Percentiles rank a stretch among this genome's conserved stretches.
phyloP scores from a whole-genome alignment of 2,797 vertebrate species.

The Chromis chromis region DNA sequence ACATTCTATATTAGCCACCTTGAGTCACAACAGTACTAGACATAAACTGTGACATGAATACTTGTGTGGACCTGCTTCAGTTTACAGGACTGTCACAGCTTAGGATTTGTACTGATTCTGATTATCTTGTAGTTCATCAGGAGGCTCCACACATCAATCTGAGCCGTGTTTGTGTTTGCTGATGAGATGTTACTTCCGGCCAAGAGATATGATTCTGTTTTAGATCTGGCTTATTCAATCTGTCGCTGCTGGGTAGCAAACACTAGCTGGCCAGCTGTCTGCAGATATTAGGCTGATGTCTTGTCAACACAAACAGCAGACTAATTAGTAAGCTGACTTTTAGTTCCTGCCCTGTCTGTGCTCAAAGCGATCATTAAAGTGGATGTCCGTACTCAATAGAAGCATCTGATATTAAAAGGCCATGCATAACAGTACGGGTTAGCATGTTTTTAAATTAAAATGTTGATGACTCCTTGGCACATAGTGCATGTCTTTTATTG shows the following conservation, averaged over 20 bases:
- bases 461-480: background rate
- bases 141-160: background rate
- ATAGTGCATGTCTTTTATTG: background rate
- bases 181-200: background rate
- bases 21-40: background rate
- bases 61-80: background rate
- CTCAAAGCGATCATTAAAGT: background rate
- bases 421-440: background rate
- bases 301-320: background rate
- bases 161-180: background rate
- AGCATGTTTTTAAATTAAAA: background rate
- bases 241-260: too few species aligned
- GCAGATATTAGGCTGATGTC: background rate
- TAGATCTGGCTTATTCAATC: background rate
- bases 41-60: background rate
- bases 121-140: background rate
- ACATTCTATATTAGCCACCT: background rate
- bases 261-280: too few species aligned
- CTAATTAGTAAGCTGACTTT: background rate
- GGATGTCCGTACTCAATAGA: background rate
- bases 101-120: background rate
- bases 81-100: background rate
- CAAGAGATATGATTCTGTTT: background rate
- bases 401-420: background rate
- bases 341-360: background rate